A percentile compares a stretch with the other conserved stretches of the same genome.
Evolutionary conservation across 2,888 invertebrate genomes (phyloP).

Genomic region (Syrphus vitripennis): DNA sequence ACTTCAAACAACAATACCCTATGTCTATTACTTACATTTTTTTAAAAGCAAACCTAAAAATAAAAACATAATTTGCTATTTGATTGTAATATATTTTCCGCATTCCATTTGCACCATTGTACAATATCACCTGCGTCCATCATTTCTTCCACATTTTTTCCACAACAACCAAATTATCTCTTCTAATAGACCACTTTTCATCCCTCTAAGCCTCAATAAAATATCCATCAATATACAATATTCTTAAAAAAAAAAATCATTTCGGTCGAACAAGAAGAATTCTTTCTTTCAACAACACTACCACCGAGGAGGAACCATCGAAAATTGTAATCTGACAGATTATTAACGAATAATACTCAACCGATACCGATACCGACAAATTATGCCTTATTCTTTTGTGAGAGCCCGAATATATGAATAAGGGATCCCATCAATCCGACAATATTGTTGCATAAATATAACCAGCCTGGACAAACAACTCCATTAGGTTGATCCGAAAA

Average conservation of each 20-base stretch:
- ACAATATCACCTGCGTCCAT: conserved; percentile 54
- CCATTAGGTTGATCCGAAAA: conserved; percentile 67
- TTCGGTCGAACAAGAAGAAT: neutral
- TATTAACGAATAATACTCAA: conserved; percentile 67
- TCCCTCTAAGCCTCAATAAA: conserved; percentile 56
- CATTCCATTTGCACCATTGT: conserved; percentile 26
- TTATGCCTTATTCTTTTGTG: conserved; percentile 48
- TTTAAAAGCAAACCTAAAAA: too few species aligned
- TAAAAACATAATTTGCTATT: neutral
- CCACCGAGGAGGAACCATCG: conserved; percentile 53
- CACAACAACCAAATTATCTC: conserved; percentile 47
- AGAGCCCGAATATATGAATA: neutral
- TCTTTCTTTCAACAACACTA: neutral
- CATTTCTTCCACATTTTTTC: neutral
- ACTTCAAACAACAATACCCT: too few species aligned
- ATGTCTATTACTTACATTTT: too few species aligned
- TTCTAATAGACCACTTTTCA: conserved; percentile 45
- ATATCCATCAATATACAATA: conserved; percentile 13
- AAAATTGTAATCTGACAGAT: conserved; percentile 68
- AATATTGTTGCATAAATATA: conserved; percentile 12
- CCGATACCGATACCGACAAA: conserved; percentile 55
- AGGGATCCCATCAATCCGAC: conserved; percentile 9
- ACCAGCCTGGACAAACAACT: conserved; percentile 52
- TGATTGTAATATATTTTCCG: conserved; percentile 43
- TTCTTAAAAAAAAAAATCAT: neutral